Evolutionary conservation across 2,888 invertebrate species (phyloP), one percentile per base, ranked within the genome.

Genomic region (Athripsodes cinereus): DNA sequence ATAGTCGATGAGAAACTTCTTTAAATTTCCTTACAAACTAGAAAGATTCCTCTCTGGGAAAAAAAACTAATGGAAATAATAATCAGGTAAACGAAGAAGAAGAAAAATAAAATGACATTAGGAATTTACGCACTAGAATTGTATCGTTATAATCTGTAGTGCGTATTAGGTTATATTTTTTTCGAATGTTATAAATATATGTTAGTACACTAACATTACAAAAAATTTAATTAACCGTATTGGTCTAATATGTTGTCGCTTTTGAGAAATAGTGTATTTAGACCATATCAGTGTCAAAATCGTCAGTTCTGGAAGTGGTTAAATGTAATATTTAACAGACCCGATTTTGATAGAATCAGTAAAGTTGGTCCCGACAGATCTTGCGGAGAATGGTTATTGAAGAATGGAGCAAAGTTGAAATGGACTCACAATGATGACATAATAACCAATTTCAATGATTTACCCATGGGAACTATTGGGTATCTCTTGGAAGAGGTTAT

Each of bases 331-430:
- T 87, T 87, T 66, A 87, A 87, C 68, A 78, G 75, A 59, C 85
- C 91, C 1, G 90, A 92, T 68, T 66, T 72, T 2, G 78, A 84
- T 0, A 81, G 92, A 35, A 76, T 88, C 35, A 76, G 83, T 68
- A 68, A 76, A 65, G 81, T 94, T 46, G 98, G 98, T 0, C 86
- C 96, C 0, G 93, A 98, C 70, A 78, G 92, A 62, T 85, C 89
- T 2, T 96, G 96, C 73, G 95, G 96, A 0, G 97, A 98, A 73
- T 98, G 98, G 97, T 76, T 97, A 5, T 74, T 98, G 22, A 81
- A 89, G 64, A 96, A 96, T 75, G 96, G 96, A 2, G 96, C 92
- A 2, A 78, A 81, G 57, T 83, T 97, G 0, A 84, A 84, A 60
- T 94, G 90, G 83, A 76, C 76, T 34, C 81, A 79, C 34, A 66